These are phyloP conservation scores for Cardiocondyla obscurior DNA, from an alignment of 1,140 invertebrate genomes.

Conservation along the genomic window DNA sequence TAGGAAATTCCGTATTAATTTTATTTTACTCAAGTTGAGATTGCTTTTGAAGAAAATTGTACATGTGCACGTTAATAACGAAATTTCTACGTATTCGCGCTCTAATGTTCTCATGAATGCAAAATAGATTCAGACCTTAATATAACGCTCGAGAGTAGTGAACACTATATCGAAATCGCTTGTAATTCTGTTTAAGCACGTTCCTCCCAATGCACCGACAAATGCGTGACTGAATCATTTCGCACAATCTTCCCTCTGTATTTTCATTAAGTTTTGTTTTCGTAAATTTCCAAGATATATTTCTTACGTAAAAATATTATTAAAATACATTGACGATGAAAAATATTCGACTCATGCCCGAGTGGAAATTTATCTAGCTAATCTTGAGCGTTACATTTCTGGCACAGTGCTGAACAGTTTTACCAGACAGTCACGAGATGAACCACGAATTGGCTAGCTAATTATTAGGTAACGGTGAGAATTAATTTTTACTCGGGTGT, in stretches of 20 bases:
- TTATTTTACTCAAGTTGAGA: constrained; percentile 1
- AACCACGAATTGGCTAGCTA: no score
- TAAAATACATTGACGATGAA: background rate
- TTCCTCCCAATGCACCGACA: constrained; percentile 12
- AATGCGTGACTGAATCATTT: constrained; percentile 13
- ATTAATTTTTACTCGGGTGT: no score
- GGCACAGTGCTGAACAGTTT: no score
- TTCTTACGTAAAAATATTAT: background rate
- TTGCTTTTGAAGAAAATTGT: constrained; percentile 29
- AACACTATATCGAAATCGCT: constrained; percentile 31
- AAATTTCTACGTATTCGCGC: constrained; percentile 32
- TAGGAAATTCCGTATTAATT: constrained; percentile 27
- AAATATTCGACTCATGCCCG: background rate
- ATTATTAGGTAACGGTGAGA: no score
- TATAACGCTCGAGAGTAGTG: constrained; percentile 8
- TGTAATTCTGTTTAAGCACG: constrained; percentile 38
- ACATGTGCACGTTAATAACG: constrained; percentile 28
- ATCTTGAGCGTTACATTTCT: no score
- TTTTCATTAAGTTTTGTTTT: constrained; percentile 11
- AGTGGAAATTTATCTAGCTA: no score
- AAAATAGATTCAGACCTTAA: constrained; percentile 30
- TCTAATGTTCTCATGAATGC: constrained; percentile 46
- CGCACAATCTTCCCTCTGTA: background rate
- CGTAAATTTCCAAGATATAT: background rate
- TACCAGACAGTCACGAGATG: no score